Percentiles rank a stretch among this genome's conserved stretches.
phyloP scores from a whole-genome alignment of 2,797 vertebrate genomes.

The Spea hammondii region DNA sequence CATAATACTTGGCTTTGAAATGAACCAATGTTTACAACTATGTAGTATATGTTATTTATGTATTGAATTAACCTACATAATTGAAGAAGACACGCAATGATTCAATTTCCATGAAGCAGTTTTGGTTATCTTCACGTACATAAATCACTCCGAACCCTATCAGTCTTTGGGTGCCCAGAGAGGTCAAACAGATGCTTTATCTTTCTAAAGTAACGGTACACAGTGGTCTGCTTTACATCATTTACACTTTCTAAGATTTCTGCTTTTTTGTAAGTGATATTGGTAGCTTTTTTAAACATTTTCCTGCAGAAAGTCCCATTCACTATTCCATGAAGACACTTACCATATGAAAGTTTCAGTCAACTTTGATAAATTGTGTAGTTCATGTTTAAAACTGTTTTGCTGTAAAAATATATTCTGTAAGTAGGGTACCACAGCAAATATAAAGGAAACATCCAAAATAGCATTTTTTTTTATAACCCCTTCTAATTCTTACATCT shows the following conservation, averaged over 20 bases:
- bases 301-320: slow-evolving; percentile 54
- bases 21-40: not conserved
- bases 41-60: not conserved
- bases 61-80: not conserved
- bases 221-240: slow-evolving; percentile 63
- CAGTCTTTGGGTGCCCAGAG: slow-evolving; percentile 55
- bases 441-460: no score
- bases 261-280: slow-evolving; percentile 52
- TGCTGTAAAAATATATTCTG: no score
- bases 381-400: no score
- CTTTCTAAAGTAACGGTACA: slow-evolving; percentile 55
- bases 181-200: slow-evolving; percentile 64
- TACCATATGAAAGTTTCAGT: not conserved
- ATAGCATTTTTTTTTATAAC: no score
- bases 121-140: slow-evolving; percentile 37
- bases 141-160: slow-evolving; percentile 53
- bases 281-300: slow-evolving; percentile 49
- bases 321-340: slow-evolving; percentile 21
- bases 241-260: slow-evolving; percentile 59
- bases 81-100: not conserved
- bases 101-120: slow-evolving; percentile 3
- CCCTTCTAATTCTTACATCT: no score
- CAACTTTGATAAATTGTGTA: not conserved
- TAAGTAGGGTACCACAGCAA: no score
- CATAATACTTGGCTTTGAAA: not conserved